Conservation (phyloP, 2,888 invertebrate species). For the Gymnosoma rotundatum region DNA sequence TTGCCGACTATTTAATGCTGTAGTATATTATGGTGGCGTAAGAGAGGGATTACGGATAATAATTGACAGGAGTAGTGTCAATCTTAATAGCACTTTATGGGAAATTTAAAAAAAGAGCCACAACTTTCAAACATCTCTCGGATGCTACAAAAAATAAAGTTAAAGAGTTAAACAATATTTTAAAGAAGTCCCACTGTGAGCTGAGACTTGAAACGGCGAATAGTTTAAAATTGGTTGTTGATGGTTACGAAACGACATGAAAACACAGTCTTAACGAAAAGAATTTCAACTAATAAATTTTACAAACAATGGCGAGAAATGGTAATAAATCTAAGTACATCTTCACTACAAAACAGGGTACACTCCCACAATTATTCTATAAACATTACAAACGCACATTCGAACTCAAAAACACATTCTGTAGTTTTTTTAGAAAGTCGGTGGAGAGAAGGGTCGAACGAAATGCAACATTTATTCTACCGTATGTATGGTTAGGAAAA, state of each 20-base stretch:
- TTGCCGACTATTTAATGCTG: too few relatives aligned
- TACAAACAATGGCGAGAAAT: slow-evolving; percentile 36
- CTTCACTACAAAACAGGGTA: slow-evolving; percentile 20
- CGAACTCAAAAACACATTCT: background rate
- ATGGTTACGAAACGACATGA: background rate
- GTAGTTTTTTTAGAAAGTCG: background rate
- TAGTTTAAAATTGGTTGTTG: too few relatives aligned
- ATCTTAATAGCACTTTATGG: too few relatives aligned
- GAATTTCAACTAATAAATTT: slow-evolving; percentile 42
- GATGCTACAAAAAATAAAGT: too few relatives aligned
- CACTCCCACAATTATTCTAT: slow-evolving; percentile 1
- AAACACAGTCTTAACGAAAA: slow-evolving; percentile 37
- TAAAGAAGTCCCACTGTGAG: too few relatives aligned
- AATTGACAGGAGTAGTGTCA: too few relatives aligned
- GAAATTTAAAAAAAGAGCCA: too few relatives aligned
- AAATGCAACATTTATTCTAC: slow-evolving; percentile 36
- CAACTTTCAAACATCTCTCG: too few relatives aligned
- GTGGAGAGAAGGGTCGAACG: background rate
- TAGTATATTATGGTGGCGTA: too few relatives aligned
- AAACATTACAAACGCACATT: background rate
- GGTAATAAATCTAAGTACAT: slow-evolving; percentile 51
- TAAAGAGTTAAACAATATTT: too few relatives aligned
- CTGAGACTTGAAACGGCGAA: too few relatives aligned
- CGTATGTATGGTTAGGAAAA: slow-evolving; percentile 54
- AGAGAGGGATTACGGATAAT: too few relatives aligned